phyloP scores from a whole-genome alignment of 2,113 vertebrate species.

The Oophaga pumilio region DNA sequence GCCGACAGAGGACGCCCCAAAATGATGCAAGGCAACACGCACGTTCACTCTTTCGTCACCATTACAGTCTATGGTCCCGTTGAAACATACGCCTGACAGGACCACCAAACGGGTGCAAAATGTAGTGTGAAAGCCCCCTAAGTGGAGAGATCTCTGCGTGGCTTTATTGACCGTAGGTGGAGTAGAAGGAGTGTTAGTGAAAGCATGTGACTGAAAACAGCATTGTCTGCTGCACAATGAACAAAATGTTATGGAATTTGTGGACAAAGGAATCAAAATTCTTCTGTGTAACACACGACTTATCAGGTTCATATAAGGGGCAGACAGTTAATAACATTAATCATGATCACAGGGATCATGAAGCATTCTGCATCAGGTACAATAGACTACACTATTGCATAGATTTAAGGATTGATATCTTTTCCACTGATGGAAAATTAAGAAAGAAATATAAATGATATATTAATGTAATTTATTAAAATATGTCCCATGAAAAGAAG shows the following conservation, averaged over 20 bases:
- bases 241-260: not conserved
- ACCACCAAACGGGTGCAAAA: too few relatives aligned
- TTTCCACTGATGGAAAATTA: not conserved
- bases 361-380: not conserved
- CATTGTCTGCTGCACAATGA: not conserved
- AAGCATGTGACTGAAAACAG: not conserved
- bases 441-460: not conserved
- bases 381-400: not conserved
- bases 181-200: not conserved
- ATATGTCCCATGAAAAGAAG: not conserved
- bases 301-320: constrained; percentile 3
- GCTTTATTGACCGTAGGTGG: not conserved
- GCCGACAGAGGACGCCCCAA: too few relatives aligned
- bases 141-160: not conserved
- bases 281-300: not conserved
- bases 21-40: too few relatives aligned
- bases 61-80: too few relatives aligned
- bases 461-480: not conserved
- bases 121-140: too few relatives aligned
- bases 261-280: not conserved
- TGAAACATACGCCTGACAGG: too few relatives aligned
- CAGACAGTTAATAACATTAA: constrained; percentile 1
- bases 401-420: not conserved
- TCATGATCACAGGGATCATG: not conserved
- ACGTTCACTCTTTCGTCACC: too few relatives aligned